phyloP scores from a whole-genome alignment of 2,888 invertebrate species.

The Drepanosiphum platanoidis region DNA sequence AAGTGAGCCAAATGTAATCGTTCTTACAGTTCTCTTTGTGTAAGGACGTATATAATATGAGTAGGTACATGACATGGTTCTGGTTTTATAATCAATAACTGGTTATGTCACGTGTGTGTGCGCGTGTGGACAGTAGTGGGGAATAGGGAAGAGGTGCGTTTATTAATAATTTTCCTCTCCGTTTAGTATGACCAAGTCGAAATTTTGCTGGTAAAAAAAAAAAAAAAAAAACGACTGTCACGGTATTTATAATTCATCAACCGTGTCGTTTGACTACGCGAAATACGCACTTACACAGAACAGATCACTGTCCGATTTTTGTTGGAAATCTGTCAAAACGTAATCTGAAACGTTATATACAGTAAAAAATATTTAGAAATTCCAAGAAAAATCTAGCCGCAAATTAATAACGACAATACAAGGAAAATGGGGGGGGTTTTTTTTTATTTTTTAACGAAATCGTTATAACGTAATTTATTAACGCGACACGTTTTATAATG shows the following conservation, averaged over 20 bases:
- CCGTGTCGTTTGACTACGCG: slow-evolving; percentile 23
- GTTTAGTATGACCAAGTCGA: slow-evolving; percentile 31
- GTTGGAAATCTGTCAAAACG: slow-evolving; percentile 21
- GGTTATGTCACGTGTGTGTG: slow-evolving; percentile 43
- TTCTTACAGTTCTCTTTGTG: neutral
- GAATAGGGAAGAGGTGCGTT: slow-evolving; percentile 24
- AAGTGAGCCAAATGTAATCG: slow-evolving; percentile 14
- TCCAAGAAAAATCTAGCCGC: neutral
- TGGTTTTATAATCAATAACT: slow-evolving; percentile 58
- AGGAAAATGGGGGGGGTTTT: neutral
- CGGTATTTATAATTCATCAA: slow-evolving; percentile 37
- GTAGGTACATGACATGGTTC: slow-evolving; percentile 36
- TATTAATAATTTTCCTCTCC: slow-evolving; percentile 54
- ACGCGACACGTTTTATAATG: neutral
- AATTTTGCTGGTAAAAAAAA: slow-evolving; percentile 26
- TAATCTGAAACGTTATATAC: neutral
- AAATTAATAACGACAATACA: neutral
- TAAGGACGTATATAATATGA: neutral
- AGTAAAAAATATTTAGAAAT: neutral
- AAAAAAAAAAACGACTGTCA: neutral
- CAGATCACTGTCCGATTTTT: slow-evolving; percentile 24
- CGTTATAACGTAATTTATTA: neutral
- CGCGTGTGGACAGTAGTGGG: neutral
- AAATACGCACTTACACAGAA: neutral
- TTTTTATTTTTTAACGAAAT: neutral